Evolutionary conservation across 2,113 vertebrate genomes (phyloP).

Genomic region (Tiliqua scincoides): DNA sequence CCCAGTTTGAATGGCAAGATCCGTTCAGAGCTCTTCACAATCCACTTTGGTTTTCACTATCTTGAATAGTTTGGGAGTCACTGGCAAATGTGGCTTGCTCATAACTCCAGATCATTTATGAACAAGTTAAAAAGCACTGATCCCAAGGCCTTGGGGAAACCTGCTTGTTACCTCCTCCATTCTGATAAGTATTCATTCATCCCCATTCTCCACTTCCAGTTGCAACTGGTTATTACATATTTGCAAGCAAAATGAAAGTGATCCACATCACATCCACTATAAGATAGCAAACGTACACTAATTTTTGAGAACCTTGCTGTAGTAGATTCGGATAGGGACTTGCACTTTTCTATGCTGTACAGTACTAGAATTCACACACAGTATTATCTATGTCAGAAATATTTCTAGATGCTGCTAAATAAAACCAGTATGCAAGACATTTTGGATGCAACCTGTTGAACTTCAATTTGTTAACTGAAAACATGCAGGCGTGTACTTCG

Average conservation of each 20-base stretch:
- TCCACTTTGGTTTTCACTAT: no score
- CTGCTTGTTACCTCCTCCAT: no score
- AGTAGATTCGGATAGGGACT: slow-evolving; percentile 10
- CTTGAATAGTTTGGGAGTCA: no score
- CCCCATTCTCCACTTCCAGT: background rate
- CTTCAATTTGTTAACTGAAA: slow-evolving; percentile 21
- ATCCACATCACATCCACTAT: background rate
- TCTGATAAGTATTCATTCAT: no score
- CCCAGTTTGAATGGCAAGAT: no score
- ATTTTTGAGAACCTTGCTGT: slow-evolving; percentile 20
- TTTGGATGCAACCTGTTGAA: slow-evolving; percentile 18
- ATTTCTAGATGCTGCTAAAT: slow-evolving; percentile 21
- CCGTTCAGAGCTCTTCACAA: no score
- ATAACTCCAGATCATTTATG: no score
- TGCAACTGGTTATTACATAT: background rate
- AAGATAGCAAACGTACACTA: slow-evolving; percentile 6
- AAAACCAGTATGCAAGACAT: slow-evolving; percentile 28
- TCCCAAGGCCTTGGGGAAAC: no score
- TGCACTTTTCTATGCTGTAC: slow-evolving; percentile 41
- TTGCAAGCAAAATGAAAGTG: slow-evolving; percentile 13
- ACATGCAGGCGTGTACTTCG: slow-evolving; percentile 20
- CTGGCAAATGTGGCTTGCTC: no score
- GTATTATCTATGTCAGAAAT: background rate
- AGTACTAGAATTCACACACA: background rate
- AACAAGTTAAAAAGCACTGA: no score